phyloP scores from a whole-genome alignment of 2,888 invertebrate species.

The Cephus pygmeus region DNA sequence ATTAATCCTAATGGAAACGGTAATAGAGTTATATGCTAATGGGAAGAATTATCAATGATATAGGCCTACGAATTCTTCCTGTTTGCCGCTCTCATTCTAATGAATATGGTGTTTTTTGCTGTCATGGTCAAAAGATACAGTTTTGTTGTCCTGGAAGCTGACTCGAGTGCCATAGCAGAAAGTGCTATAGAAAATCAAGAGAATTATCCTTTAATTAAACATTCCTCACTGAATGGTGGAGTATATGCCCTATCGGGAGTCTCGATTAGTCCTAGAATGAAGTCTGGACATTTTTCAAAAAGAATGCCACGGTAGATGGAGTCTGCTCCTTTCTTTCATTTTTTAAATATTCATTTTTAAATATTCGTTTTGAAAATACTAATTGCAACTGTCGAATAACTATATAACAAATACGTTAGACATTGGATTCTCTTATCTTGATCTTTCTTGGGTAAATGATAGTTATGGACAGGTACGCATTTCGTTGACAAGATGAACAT shows the following conservation, averaged over 20 bases:
- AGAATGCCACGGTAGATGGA: not conserved
- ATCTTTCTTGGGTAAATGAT: not conserved
- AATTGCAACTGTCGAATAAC: not conserved
- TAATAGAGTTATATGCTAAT: not conserved
- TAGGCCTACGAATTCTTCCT: constrained; percentile 81
- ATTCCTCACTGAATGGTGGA: not conserved
- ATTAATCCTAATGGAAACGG: not conserved
- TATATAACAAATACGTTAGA: not conserved
- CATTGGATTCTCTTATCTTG: not conserved
- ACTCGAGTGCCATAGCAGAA: constrained; percentile 43
- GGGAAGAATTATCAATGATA: not conserved
- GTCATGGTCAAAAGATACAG: constrained; percentile 69
- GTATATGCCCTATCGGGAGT: not conserved
- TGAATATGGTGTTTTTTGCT: constrained; percentile 75
- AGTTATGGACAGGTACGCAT: not conserved
- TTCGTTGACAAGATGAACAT: not conserved
- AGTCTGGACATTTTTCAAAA: not conserved
- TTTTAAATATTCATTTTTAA: not conserved
- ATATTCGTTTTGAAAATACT: not conserved
- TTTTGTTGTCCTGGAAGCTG: constrained; percentile 63
- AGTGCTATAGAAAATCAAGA: constrained; percentile 8
- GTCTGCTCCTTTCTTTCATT: not conserved
- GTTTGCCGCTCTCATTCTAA: constrained; percentile 75
- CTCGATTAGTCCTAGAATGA: not conserved
- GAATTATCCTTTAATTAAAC: constrained; percentile 11